Percentiles rank a stretch among this genome's conserved stretches.
Conservation (phyloP, 2,888 invertebrate genomes). For the Strigamia crassipes region DNA sequence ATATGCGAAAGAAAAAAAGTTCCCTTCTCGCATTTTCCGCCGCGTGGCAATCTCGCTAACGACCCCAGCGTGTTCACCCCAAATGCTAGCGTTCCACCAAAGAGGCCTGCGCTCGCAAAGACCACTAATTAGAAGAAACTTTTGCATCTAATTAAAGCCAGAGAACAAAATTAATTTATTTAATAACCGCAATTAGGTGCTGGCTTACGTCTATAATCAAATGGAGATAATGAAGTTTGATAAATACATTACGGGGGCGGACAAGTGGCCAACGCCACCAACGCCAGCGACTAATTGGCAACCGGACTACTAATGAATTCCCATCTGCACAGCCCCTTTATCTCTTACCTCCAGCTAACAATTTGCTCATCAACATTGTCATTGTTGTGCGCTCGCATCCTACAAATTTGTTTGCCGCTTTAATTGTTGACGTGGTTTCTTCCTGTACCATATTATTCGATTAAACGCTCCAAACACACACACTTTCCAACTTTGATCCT, state of each 20-base stretch:
- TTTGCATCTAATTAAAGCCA: slow-evolving; percentile 47
- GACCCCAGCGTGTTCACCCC: slow-evolving; percentile 35
- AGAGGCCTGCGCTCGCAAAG: slow-evolving; percentile 39
- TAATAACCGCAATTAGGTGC: slow-evolving; percentile 46
- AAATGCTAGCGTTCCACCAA: slow-evolving; percentile 18
- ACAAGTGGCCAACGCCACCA: slow-evolving; percentile 13
- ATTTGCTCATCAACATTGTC: slow-evolving; percentile 27
- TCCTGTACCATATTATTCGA: too few relatives aligned
- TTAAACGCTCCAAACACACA: too few relatives aligned
- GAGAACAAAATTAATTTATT: slow-evolving; percentile 47
- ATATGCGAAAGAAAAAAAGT: not conserved
- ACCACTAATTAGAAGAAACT: slow-evolving; percentile 47
- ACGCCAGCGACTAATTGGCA: slow-evolving; percentile 43
- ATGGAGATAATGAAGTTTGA: slow-evolving; percentile 47
- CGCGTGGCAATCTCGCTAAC: slow-evolving; percentile 40
- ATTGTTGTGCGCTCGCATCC: slow-evolving; percentile 32
- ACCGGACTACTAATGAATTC: slow-evolving; percentile 43
- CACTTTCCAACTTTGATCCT: too few relatives aligned
- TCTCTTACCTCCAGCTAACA: slow-evolving; percentile 43
- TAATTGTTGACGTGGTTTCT: slow-evolving; percentile 36
- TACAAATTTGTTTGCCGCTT: not conserved
- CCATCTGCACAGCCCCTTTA: slow-evolving; percentile 27
- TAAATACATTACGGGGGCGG: slow-evolving; percentile 45
- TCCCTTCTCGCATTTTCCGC: slow-evolving; percentile 19
- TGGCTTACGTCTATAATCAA: slow-evolving; percentile 46